These are phyloP conservation scores for Peromyscus maniculatus DNA, from an alignment of 2,113 vertebrate genomes.

Conservation along the genomic window DNA sequence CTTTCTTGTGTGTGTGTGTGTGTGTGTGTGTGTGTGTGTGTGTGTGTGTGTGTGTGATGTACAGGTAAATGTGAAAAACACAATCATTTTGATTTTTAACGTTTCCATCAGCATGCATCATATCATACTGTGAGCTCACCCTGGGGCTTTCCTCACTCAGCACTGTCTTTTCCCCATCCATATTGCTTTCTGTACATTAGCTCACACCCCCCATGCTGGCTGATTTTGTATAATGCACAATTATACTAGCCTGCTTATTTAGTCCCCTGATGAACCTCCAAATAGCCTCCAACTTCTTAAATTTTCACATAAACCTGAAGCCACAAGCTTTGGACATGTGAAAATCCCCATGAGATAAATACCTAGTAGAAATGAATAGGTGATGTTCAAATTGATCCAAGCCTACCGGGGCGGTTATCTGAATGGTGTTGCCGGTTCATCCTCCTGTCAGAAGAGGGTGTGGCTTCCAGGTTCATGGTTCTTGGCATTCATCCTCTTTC, in stretches of 20 bases:
- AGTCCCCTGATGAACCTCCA: background rate
- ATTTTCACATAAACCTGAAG: background rate
- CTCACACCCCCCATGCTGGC: background rate
- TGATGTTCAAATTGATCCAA: background rate
- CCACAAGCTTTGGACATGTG: background rate
- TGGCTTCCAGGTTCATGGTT: background rate
- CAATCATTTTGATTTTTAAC: background rate
- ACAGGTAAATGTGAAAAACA: conserved; percentile 15
- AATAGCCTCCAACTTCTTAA: background rate
- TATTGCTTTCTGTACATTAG: background rate
- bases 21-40: too few relatives aligned
- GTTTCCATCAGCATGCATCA: background rate
- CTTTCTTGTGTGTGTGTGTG: background rate
- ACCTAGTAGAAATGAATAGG: background rate
- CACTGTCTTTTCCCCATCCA: background rate
- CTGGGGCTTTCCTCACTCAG: background rate
- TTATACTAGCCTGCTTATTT: background rate
- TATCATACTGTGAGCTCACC: background rate
- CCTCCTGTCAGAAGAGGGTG: background rate
- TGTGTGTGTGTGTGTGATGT: background rate
- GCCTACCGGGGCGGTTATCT: background rate
- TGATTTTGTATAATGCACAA: background rate
- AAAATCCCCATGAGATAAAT: background rate
- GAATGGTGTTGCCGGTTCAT: background rate
- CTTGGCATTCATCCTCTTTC: background rate